phyloP scores from a whole-genome alignment of 1,140 invertebrate species.

The Pentalonia nigronervosa region DNA sequence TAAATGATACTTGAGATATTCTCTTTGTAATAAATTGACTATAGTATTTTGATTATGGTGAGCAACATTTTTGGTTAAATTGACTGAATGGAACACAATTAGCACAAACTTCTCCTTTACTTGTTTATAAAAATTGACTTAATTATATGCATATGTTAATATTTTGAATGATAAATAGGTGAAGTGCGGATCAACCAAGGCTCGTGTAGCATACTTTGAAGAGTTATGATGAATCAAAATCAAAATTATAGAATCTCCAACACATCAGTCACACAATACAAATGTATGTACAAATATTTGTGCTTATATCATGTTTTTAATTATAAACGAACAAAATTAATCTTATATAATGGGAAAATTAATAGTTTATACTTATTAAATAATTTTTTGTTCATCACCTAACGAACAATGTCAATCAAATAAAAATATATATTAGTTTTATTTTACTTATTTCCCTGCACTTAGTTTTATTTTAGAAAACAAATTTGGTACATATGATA shows the following conservation, averaged over 20 bases:
- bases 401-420: conserved; percentile 50
- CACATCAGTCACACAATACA: background rate
- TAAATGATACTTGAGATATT: no score
- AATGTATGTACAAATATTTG: background rate
- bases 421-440: conserved; percentile 52
- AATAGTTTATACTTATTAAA: conserved; percentile 23
- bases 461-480: conserved; percentile 24
- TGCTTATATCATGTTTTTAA: conserved; percentile 25
- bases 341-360: background rate
- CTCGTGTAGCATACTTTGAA: conserved; percentile 93
- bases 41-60: background rate
- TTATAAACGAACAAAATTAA: conserved; percentile 40
- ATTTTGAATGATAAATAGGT: conserved; percentile 65
- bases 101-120: background rate
- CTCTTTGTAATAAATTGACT: no score
- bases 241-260: conserved; percentile 22
- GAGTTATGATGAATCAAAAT: conserved; percentile 72
- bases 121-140: background rate
- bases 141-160: background rate
- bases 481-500: background rate
- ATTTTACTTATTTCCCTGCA: conserved; percentile 4
- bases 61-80: background rate
- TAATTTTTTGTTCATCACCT: conserved; percentile 29
- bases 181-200: conserved; percentile 89
- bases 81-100: background rate